Conservation (phyloP, 1,140 invertebrate genomes). For the Pseudomyrmex dendroicus region DNA sequence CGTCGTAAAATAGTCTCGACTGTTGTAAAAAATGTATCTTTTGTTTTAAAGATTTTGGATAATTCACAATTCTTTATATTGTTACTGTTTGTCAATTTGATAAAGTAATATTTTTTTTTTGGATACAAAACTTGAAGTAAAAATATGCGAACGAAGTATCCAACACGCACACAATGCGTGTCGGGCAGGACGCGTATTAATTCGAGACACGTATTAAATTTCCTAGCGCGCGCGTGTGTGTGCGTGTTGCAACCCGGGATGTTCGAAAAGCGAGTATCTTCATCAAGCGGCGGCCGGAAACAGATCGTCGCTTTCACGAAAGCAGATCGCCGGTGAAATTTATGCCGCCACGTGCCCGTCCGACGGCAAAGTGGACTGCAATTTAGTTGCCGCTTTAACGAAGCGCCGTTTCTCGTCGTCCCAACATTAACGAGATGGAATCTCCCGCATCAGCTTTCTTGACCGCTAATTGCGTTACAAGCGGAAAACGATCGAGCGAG, state of each 20-base stretch:
- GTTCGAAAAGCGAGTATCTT: slow-evolving; percentile 19
- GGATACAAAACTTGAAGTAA: slow-evolving; percentile 6
- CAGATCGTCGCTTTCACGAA: slow-evolving; percentile 55
- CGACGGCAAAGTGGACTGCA: slow-evolving; percentile 55
- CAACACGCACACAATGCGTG: neutral
- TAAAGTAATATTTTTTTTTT: neutral
- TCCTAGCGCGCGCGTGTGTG: neutral
- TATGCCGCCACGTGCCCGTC: slow-evolving; percentile 56
- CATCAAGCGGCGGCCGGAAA: slow-evolving; percentile 17
- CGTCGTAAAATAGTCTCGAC: neutral
- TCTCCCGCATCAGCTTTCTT: neutral
- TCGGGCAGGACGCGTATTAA: slow-evolving; percentile 33
- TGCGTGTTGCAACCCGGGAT: slow-evolving; percentile 30
- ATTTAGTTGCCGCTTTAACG: slow-evolving; percentile 56
- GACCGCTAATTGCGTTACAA: slow-evolving; percentile 21
- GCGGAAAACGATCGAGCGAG: neutral
- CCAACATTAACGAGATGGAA: slow-evolving; percentile 38
- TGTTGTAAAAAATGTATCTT: no score
- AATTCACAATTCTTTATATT: no score
- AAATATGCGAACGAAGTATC: neutral
- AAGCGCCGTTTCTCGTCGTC: slow-evolving; percentile 39
- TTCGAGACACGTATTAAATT: slow-evolving; percentile 51
- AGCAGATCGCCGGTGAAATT: slow-evolving; percentile 61
- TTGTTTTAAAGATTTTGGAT: no score
- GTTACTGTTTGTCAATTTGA: no score